Percentiles rank a stretch among this genome's conserved stretches.
Evolutionary conservation across 2,888 invertebrate genomes (phyloP).

Genomic region (Diarsia brunnea): DNA sequence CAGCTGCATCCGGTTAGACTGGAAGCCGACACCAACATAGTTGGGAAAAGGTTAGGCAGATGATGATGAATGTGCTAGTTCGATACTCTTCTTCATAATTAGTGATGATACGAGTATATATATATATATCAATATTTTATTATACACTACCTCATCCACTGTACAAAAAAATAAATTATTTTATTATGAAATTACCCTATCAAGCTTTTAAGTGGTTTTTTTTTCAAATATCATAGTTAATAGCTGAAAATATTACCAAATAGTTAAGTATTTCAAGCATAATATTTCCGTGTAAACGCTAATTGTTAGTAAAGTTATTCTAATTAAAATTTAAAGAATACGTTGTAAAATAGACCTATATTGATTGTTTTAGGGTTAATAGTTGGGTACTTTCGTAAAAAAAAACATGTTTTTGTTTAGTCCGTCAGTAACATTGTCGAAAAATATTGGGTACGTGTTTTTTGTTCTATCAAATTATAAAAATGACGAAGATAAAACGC

Average conservation of each 20-base stretch:
- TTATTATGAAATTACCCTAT: background rate
- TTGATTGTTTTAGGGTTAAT: background rate
- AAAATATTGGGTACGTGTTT: too few species aligned
- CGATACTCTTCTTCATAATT: background rate
- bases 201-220: background rate
- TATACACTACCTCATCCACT: background rate
- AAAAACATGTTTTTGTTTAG: too few species aligned
- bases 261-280: background rate
- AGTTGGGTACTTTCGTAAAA: background rate
- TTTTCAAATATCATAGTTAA: background rate
- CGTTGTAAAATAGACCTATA: slow-evolving; percentile 5
- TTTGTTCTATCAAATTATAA: too few species aligned
- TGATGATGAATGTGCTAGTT: background rate
- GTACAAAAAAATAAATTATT: background rate
- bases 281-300: background rate
- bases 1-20: too few species aligned
- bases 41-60: too few species aligned
- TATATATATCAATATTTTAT: background rate
- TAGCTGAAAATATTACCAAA: background rate
- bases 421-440: too few species aligned
- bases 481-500: too few species aligned
- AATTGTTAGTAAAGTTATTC: background rate
- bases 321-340: background rate
- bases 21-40: too few species aligned
- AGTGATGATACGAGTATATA: background rate